Conservation (phyloP, 2,113 vertebrate species). For the Megaceryle maxima region DNA sequence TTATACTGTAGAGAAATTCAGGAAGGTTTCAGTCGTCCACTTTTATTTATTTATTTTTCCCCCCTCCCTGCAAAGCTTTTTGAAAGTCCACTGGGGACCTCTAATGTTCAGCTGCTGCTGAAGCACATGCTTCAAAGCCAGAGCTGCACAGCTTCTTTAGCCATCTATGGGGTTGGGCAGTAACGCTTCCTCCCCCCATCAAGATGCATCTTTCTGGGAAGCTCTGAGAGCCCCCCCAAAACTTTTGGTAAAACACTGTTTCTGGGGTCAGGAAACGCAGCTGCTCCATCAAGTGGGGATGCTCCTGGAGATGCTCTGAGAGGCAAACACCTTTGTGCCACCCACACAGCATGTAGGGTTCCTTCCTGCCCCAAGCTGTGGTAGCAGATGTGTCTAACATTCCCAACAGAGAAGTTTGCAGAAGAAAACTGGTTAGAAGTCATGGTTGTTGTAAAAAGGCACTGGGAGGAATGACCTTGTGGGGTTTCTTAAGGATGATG, state of each 20-base stretch:
- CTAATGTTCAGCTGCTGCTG: constrained; percentile 62
- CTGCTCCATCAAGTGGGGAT: accelerated
- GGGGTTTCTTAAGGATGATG: accelerated
- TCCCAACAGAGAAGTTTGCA: not conserved
- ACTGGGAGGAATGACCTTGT: not conserved
- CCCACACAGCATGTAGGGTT: accelerated
- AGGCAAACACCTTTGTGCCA: not conserved
- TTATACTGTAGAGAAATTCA: not conserved
- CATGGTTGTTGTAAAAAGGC: not conserved
- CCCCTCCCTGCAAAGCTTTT: not conserved
- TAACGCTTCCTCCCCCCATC: not conserved
- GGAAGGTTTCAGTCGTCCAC: not conserved
- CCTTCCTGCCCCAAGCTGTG: not conserved
- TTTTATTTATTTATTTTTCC: too few species aligned
- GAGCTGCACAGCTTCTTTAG: not conserved
- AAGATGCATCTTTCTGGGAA: not conserved
- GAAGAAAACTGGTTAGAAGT: not conserved
- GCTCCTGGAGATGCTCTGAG: not conserved
- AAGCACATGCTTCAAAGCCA: not conserved
- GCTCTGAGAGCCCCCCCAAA: not conserved
- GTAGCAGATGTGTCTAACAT: not conserved
- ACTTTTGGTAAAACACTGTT: not conserved
- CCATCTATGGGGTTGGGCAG: not conserved
- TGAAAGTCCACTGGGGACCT: constrained; percentile 66
- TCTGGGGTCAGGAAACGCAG: not conserved